These are phyloP conservation scores for Brachionus koreanus DNA, from an alignment of 1,140 invertebrate genomes.

Conservation along the genomic window DNA sequence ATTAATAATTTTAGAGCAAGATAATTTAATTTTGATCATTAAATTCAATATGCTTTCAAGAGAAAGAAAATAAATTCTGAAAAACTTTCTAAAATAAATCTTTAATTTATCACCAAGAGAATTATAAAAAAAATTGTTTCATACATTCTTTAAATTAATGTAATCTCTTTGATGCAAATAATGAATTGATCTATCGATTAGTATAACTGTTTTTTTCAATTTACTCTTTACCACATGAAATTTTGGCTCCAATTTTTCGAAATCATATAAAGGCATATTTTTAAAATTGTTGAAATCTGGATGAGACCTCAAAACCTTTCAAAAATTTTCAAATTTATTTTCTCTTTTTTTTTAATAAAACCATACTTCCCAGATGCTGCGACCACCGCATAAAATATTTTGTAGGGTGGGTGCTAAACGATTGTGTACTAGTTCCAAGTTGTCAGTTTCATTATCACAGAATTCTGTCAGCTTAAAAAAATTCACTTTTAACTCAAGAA, in stretches of 20 bases:
- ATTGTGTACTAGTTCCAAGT: background rate
- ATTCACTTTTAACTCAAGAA: too few species aligned
- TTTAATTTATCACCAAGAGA: too few species aligned
- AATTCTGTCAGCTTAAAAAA: background rate
- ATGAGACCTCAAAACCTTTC: slow-evolving; percentile 16
- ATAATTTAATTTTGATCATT: too few species aligned
- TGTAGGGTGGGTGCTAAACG: slow-evolving; percentile 9
- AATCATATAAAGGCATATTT: background rate
- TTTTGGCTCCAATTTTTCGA: background rate
- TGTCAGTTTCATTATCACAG: background rate
- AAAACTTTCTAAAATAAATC: too few species aligned
- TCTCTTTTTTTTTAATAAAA: background rate
- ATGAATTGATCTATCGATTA: slow-evolving; percentile 26
- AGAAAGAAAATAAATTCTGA: too few species aligned
- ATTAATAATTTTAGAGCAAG: too few species aligned
- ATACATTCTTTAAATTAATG: background rate
- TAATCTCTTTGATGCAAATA: background rate
- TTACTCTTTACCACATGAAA: slow-evolving; percentile 29
- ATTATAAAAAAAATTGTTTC: background rate
- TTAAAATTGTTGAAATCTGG: background rate
- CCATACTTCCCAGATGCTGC: slow-evolving; percentile 36
- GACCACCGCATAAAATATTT: background rate
- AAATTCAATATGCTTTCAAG: too few species aligned
- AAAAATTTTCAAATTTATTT: background rate
- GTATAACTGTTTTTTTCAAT: background rate